Evolutionary conservation across 1,140 invertebrate genomes (phyloP).

Genomic region (Brachionus rubens): DNA sequence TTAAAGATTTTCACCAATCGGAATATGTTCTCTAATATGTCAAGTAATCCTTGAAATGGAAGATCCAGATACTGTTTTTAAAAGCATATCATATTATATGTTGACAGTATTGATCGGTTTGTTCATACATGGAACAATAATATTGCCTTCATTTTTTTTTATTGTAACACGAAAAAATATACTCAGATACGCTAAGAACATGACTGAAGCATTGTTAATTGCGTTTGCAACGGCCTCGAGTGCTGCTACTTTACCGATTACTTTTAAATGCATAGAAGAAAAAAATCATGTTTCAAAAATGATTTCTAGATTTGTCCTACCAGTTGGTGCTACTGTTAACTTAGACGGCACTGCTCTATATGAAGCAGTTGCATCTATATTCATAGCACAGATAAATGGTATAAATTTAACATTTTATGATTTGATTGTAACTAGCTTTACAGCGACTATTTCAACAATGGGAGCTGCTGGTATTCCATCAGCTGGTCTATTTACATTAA

Average conservation of each 20-base stretch:
- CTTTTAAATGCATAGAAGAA: constrained; percentile 43
- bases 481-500: constrained; percentile 79
- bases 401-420: not conserved
- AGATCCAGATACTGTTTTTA: constrained; percentile 72
- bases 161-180: constrained; percentile 63
- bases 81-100: constrained; percentile 72
- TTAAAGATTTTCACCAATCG: constrained; percentile 72
- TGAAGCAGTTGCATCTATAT: constrained; percentile 61
- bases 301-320: constrained; percentile 44
- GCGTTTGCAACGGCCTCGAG: constrained; percentile 56
- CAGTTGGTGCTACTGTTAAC: constrained; percentile 39
- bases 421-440: constrained; percentile 63
- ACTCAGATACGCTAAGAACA: constrained; percentile 61
- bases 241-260: constrained; percentile 42
- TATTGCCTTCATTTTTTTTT: constrained; percentile 69
- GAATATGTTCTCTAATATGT: constrained; percentile 78
- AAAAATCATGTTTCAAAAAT: constrained; percentile 56
- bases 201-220: constrained; percentile 64
- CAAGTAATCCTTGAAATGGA: constrained; percentile 79
- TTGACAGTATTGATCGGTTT: constrained; percentile 72
- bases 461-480: constrained; percentile 88
- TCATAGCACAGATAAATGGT: constrained; percentile 39
- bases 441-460: constrained; percentile 82
- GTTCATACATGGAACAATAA: constrained; percentile 74
- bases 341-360: constrained; percentile 66